Evolutionary conservation across 2,888 invertebrate genomes (phyloP), one percentile per base, ranked within the genome.

Genomic region (Artemia sp.): DNA sequence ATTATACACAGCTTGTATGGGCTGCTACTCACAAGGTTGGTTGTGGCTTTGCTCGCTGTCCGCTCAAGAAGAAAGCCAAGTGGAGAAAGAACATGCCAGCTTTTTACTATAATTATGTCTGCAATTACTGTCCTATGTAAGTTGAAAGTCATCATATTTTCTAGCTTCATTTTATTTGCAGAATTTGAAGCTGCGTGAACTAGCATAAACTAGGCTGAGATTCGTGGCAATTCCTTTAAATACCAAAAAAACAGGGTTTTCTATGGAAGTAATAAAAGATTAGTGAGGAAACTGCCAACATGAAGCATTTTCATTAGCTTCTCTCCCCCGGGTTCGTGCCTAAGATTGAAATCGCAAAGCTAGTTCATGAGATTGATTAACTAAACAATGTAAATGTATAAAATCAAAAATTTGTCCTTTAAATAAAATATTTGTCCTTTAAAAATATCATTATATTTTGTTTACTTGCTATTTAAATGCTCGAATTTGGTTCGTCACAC

Each of bases 1-100:
- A 89, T 78, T 90, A 89, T 77, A 89, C 89, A 0, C 89, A 89
- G 79, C 84, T 89, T 85, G 87, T 87, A 50, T 90, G 89, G 89
- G 88, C 88, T 12, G 82, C 86, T 5, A 85, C 84, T 24, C 88
- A 88, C 76, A 84, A 86, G 76, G 84, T 89, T 14, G 89, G 89
- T 53, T 89, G 89, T 75, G 88, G 89, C 0, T 80, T 88, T 74
- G 83, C 86, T 38, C 83, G 84, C 75, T 90, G 90, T 76, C 72
- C 72, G 9, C 68, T 72, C 24, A 69, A 70, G 51, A 24, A 66
- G 67, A 66, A 12, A 66, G 24, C 12, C 69, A 66, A 12, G 64
- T 19, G 52, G 66, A 74, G 51, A 72, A 71, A 12, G 73, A 71
- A 12, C 74, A 73, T 11, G 73, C 51, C n/a, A n/a, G 64, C 64